Percentiles rank a stretch among this genome's conserved stretches.
Conservation (phyloP, 92 coral and sea anemone species). For the Palythoa grandis region DNA sequence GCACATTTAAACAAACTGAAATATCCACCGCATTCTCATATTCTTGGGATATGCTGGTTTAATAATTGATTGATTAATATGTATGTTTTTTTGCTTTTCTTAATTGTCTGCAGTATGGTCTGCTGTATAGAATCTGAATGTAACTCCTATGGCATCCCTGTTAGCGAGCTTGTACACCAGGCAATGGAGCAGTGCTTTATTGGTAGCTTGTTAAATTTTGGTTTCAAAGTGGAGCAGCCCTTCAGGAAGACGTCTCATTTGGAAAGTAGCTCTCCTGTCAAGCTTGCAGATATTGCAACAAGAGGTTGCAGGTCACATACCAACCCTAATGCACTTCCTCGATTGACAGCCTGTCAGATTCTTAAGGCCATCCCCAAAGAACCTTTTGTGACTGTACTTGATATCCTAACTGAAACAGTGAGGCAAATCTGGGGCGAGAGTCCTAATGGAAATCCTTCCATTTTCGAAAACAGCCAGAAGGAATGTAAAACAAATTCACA, state of each 20-base stretch:
- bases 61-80: too few species aligned
- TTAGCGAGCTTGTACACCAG: conserved; percentile 64
- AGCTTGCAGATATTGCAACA: conserved; percentile 50
- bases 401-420: conserved; percentile 61
- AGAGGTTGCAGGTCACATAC: background rate
- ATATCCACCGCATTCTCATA: too few species aligned
- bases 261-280: conserved; percentile 60
- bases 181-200: conserved; percentile 87
- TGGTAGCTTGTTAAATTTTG: conserved; percentile 74
- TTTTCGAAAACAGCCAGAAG: background rate
- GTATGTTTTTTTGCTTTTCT: background rate
- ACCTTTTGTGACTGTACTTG: conserved; percentile 58
- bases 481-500: background rate
- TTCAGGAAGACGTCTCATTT: conserved; percentile 46
- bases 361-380: conserved; percentile 43
- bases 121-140: conserved; percentile 24
- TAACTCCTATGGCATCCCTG: conserved; percentile 46
- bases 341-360: conserved; percentile 68
- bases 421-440: conserved; percentile 29
- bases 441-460: conserved; percentile 19
- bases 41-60: too few species aligned
- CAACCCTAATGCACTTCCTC: conserved; percentile 42
- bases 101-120: conserved; percentile 51
- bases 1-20: too few species aligned
- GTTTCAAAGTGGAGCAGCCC: conserved; percentile 61